phyloP scores from a whole-genome alignment of 2,113 vertebrate genomes.

The Peromyscus leucopus region DNA sequence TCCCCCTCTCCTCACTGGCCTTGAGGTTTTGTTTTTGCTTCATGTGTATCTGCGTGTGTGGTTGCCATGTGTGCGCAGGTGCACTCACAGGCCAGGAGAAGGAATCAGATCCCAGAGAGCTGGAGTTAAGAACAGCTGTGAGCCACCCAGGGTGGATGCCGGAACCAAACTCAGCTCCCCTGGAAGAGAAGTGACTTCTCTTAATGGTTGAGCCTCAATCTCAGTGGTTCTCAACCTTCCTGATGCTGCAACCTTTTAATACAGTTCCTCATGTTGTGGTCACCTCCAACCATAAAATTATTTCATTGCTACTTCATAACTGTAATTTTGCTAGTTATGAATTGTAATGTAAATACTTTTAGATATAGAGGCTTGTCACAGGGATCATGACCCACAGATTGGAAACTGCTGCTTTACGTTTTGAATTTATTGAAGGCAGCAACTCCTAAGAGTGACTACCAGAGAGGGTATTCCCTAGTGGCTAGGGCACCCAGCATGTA shows the following conservation, averaged over 20 bases:
- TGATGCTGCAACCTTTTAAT: not conserved
- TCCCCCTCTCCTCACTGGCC: not conserved
- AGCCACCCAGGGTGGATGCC: not conserved
- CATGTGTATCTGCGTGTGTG: not conserved
- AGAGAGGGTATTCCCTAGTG: not conserved
- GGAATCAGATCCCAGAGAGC: not conserved
- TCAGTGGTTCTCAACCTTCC: not conserved
- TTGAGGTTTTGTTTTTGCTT: not conserved
- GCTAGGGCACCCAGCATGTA: fast-evolving
- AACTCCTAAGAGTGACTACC: not conserved
- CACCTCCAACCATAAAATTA: not conserved
- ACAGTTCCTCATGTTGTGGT: not conserved
- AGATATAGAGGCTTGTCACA: not conserved
- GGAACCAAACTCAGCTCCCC: not conserved
- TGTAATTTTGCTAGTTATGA: not conserved
- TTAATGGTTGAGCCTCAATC: not conserved
- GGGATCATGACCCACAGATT: not conserved
- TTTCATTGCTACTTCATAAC: not conserved
- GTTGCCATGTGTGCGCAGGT: not conserved
- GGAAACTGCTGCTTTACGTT: not conserved
- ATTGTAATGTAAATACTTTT: not conserved
- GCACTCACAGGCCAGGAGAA: not conserved
- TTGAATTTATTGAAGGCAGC: fast-evolving
- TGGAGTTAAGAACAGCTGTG: not conserved
- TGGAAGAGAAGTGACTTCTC: not conserved